phyloP scores from a whole-genome alignment of 92 coral and sea anemone species.

The Metridium senile region DNA sequence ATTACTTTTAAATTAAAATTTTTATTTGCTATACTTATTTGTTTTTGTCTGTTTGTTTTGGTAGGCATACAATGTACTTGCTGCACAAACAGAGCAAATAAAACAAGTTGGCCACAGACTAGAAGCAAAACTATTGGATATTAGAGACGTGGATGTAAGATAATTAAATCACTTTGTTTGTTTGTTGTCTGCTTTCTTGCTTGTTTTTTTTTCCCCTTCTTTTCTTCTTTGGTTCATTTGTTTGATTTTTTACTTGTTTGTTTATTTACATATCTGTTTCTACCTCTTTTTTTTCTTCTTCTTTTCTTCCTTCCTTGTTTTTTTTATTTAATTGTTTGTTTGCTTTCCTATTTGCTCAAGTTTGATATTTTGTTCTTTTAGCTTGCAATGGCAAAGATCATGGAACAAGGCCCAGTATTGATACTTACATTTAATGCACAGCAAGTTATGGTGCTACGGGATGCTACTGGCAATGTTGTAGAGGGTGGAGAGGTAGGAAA shows the following conservation, averaged over 20 bases:
- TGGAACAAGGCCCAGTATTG: constrained; percentile 99
- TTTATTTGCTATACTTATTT: too few species aligned
- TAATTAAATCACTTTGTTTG: neutral
- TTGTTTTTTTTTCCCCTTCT: neutral
- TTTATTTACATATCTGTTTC: too few species aligned
- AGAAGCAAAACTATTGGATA: constrained; percentile 88
- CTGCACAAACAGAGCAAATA: constrained; percentile 96
- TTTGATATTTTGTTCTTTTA: constrained; percentile 6
- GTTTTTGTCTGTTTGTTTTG: constrained; percentile 9
- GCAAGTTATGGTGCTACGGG: constrained; percentile 82
- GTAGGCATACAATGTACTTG: constrained; percentile 91
- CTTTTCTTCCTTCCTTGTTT: neutral
- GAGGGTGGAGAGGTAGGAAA: constrained; percentile 97
- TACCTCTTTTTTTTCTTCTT: neutral
- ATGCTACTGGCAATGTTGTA: constrained; percentile 82
- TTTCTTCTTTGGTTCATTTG: too few species aligned
- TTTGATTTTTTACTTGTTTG: too few species aligned
- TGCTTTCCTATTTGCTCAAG: too few species aligned
- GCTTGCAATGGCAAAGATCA: constrained; percentile 98
- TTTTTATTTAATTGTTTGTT: too few species aligned
- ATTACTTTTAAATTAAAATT: too few species aligned
- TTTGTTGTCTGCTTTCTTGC: too few species aligned
- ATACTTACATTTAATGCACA: constrained; percentile 93
- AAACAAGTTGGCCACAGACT: constrained; percentile 88
- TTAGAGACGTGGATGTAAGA: constrained; percentile 96